Conservation (phyloP, 1,140 invertebrate species). For the Drosophila orena region DNA sequence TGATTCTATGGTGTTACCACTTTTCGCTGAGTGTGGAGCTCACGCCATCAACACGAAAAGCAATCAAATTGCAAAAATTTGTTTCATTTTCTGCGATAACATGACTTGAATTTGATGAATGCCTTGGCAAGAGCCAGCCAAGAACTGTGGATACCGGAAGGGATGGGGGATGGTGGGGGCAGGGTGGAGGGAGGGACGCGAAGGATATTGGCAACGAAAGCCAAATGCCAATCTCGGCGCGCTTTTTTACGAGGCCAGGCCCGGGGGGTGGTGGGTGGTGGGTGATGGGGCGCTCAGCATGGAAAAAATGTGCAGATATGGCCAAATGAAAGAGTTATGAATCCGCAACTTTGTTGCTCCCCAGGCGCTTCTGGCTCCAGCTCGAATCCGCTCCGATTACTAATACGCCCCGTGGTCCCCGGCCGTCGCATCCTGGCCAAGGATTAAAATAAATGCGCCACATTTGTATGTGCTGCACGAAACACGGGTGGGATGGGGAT, state of each 20-base stretch:
- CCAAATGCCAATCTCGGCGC: conserved; percentile 80
- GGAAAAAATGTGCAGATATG: conserved; percentile 77
- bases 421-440: conserved; percentile 23
- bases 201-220: conserved; percentile 79
- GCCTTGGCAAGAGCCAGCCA: conserved; percentile 67
- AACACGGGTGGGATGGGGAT: neutral
- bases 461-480: conserved; percentile 78
- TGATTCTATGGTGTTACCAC: too few species aligned
- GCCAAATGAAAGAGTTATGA: conserved; percentile 83
- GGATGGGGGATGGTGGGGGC: too few species aligned
- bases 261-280: conserved; percentile 2
- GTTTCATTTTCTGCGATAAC: conserved; percentile 83
- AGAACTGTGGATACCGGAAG: conserved; percentile 1
- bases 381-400: conserved; percentile 58
- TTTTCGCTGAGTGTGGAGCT: conserved; percentile 9
- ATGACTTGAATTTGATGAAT: conserved; percentile 83
- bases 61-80: conserved; percentile 84
- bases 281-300: conserved; percentile 13
- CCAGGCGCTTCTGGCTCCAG: conserved; percentile 53
- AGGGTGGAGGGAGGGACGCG: conserved; percentile 31
- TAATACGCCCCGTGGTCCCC: conserved; percentile 66
- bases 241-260: conserved; percentile 65
- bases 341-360: conserved; percentile 78
- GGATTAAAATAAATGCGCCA: conserved; percentile 79
- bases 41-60: conserved; percentile 78